Percentiles rank a stretch among this genome's conserved stretches.
These are phyloP conservation scores for Rallus crepitans DNA, from an alignment of 2,797 vertebrate genomes.

Conservation along the genomic window DNA sequence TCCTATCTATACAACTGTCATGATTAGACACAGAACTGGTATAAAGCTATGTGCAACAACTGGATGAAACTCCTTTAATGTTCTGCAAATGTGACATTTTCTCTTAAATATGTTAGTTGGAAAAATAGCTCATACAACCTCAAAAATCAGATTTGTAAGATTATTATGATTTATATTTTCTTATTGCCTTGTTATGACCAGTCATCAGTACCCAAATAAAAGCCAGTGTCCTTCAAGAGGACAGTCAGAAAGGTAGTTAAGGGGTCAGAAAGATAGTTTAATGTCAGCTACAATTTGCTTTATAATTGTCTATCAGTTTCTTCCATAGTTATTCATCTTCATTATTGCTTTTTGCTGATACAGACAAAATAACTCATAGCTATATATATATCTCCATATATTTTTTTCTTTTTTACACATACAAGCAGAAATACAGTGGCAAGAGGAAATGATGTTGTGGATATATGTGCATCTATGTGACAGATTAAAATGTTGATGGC, in stretches of 20 bases:
- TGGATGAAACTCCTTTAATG: background rate
- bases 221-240: background rate
- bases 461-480: background rate
- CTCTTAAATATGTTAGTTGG: background rate
- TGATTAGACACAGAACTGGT: background rate
- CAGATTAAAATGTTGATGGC: background rate
- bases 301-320: background rate
- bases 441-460: background rate
- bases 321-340: background rate
- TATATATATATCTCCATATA: too few species aligned
- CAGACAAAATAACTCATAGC: background rate
- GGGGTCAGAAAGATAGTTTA: background rate
- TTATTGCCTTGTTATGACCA: background rate
- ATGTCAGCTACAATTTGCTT: background rate
- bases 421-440: background rate
- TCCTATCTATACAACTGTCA: background rate
- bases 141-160: background rate
- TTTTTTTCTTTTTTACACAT: too few species aligned
- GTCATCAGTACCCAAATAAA: background rate
- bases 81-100: background rate
- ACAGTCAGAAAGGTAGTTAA: background rate
- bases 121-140: background rate
- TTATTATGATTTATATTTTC: background rate
- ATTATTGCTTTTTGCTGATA: background rate
- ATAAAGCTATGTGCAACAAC: accelerated